phyloP scores from a whole-genome alignment of 2,888 invertebrate species.

The Aphodius granarius region DNA sequence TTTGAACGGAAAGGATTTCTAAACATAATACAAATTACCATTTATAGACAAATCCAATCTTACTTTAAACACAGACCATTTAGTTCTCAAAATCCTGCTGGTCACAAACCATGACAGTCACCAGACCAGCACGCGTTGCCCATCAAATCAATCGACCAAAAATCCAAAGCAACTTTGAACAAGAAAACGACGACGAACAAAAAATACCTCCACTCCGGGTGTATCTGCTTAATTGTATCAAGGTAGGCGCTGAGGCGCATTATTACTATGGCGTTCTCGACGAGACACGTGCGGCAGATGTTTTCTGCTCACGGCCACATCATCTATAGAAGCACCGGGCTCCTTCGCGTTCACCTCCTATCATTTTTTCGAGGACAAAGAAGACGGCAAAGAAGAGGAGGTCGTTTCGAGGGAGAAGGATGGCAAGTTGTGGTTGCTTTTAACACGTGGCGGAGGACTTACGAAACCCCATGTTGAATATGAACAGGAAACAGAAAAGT shows the following conservation, averaged over 20 bases:
- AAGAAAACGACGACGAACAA: background rate
- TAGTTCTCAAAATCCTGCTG: background rate
- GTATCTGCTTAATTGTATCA: background rate
- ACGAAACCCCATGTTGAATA: background rate
- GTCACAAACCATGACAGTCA: background rate
- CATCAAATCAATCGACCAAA: background rate
- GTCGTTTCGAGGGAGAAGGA: background rate
- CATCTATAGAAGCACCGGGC: background rate
- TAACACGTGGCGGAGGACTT: background rate
- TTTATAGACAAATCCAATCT: background rate
- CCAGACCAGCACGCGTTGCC: background rate
- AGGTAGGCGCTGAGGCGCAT: slow-evolving; percentile 28
- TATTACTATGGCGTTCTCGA: slow-evolving; percentile 29
- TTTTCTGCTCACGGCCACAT: slow-evolving; percentile 5
- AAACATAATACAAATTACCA: background rate
- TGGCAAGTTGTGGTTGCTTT: background rate
- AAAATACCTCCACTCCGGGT: background rate
- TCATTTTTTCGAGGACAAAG: background rate
- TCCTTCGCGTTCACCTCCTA: background rate
- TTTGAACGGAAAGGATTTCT: no score
- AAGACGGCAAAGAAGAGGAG: background rate
- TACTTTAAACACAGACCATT: background rate
- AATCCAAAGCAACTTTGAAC: background rate
- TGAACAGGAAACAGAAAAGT: background rate
- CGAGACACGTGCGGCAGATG: slow-evolving; percentile 37